Evolutionary conservation across 2,113 vertebrate species (phyloP).

Genomic region (Miniopterus natalensis): DNA sequence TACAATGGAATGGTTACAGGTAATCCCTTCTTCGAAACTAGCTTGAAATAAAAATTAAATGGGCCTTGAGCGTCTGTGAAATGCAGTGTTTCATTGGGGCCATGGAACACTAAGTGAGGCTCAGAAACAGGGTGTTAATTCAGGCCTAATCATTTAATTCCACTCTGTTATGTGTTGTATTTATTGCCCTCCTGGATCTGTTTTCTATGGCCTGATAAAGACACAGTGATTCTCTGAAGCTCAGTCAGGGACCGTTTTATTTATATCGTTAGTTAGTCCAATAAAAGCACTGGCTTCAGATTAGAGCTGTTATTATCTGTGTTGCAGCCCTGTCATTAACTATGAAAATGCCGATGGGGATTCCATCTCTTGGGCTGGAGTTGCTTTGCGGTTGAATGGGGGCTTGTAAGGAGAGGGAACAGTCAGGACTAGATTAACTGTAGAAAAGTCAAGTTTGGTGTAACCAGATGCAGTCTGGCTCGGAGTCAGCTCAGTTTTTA

Average conservation of each 20-base stretch:
- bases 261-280: constrained; percentile 90
- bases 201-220: constrained; percentile 88
- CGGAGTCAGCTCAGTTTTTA: not conserved
- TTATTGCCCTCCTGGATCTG: constrained; percentile 84
- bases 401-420: not conserved
- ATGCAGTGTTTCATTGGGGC: constrained; percentile 74
- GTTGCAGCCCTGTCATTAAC: constrained; percentile 82
- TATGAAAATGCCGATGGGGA: constrained; percentile 81
- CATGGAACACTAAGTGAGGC: constrained; percentile 78
- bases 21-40: constrained; percentile 73
- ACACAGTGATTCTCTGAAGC: constrained; percentile 86
- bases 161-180: constrained; percentile 83
- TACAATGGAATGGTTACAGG: constrained; percentile 68
- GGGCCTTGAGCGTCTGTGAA: constrained; percentile 76
- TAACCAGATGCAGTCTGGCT: not conserved
- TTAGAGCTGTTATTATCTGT: constrained; percentile 84
- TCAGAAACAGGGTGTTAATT: constrained; percentile 83
- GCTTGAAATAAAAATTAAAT: constrained; percentile 83
- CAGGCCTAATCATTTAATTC: constrained; percentile 84
- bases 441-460: constrained; percentile 1
- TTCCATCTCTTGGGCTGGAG: constrained; percentile 28
- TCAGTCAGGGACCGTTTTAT: constrained; percentile 88
- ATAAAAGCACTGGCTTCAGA: constrained; percentile 82
- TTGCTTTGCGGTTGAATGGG: not conserved
- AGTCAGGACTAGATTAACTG: not conserved